Conservation (phyloP, 2,888 invertebrate genomes). For the Ceriagrion tenellum region DNA sequence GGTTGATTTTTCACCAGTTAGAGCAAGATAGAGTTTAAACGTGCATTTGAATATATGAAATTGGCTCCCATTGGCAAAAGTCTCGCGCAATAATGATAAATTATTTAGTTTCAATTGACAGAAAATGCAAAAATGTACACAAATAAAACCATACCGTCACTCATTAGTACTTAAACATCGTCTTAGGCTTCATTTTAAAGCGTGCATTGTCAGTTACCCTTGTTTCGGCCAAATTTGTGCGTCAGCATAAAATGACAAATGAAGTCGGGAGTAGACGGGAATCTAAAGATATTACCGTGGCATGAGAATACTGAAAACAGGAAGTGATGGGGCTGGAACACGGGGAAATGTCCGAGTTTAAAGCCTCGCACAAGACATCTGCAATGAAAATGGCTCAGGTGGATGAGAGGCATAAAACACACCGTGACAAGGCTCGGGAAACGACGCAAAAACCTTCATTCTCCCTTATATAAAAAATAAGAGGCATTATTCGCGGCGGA, state of each 20-base stretch:
- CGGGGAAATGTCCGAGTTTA: neutral
- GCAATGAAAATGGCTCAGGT: neutral
- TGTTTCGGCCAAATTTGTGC: no score
- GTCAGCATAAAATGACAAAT: neutral
- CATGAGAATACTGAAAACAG: neutral
- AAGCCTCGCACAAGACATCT: neutral
- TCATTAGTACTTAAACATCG: no score
- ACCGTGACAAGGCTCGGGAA: neutral
- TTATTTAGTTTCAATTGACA: no score
- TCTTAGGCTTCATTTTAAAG: no score
- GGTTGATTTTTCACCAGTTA: no score
- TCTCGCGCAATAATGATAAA: no score
- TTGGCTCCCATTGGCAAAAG: no score
- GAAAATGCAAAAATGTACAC: no score
- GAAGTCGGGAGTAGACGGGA: neutral
- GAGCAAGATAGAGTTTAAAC: no score
- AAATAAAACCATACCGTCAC: no score
- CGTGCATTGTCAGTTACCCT: no score
- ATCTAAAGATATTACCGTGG: neutral
- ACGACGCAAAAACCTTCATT: neutral
- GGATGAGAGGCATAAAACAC: neutral
- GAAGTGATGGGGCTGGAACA: conserved; percentile 1
- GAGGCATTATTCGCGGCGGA: neutral
- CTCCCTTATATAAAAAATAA: neutral
- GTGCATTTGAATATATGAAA: no score